These are phyloP conservation scores for Mechanitis messenoides DNA, from an alignment of 2,888 invertebrate genomes.

Conservation along the genomic window DNA sequence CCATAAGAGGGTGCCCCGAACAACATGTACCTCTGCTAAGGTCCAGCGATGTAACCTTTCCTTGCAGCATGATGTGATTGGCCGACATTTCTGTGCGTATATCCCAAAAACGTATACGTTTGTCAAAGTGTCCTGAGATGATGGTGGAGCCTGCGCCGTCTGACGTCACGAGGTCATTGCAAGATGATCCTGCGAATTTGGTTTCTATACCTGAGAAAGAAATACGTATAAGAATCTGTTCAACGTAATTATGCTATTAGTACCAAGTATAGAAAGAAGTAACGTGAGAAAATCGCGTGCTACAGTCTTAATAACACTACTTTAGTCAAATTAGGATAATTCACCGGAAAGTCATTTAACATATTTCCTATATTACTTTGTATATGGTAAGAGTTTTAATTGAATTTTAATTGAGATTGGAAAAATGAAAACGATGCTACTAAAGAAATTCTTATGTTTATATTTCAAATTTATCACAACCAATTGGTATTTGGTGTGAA, in stretches of 20 bases:
- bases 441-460: no score
- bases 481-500: no score
- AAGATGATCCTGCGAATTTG: slow-evolving; percentile 96
- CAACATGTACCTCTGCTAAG: slow-evolving; percentile 85
- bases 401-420: no score
- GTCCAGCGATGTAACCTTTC: slow-evolving; percentile 96
- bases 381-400: no score
- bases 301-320: slow-evolving; percentile 20
- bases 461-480: no score
- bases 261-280: slow-evolving; percentile 16
- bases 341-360: slow-evolving; percentile 6
- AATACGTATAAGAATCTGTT: slow-evolving; percentile 8
- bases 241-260: slow-evolving; percentile 15
- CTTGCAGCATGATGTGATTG: slow-evolving; percentile 92
- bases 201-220: slow-evolving; percentile 85
- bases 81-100: slow-evolving; percentile 89
- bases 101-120: slow-evolving; percentile 98
- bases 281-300: slow-evolving; percentile 24
- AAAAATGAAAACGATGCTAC: no score
- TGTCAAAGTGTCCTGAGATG: slow-evolving; percentile 98
- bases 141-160: slow-evolving; percentile 92
- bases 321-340: slow-evolving; percentile 19
- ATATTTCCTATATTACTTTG: no score
- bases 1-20: no score
- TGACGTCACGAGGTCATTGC: slow-evolving; percentile 96